Evolutionary conservation across 2,888 invertebrate genomes (phyloP).

Genomic region (Acanthosoma haemorrhoidale): DNA sequence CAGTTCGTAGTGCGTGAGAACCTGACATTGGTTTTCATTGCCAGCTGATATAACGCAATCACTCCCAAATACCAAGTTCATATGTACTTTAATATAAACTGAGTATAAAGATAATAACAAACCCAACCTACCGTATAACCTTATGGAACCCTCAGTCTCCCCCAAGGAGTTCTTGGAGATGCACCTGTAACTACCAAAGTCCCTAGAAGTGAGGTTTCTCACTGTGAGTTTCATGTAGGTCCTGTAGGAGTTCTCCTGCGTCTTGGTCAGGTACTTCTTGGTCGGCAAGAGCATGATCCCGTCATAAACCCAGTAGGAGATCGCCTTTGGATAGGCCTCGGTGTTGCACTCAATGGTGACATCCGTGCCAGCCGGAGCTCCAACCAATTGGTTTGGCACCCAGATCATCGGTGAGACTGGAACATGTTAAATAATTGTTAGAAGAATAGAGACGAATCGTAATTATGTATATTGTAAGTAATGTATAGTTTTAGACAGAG

Average conservation of each 20-base stretch:
- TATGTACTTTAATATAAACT: background rate
- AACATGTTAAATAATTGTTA: no score
- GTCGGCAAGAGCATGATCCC: conserved; percentile 84
- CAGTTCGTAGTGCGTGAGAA: no score
- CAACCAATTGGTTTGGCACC: conserved; percentile 89
- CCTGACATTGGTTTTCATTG: no score
- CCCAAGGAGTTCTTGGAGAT: conserved; percentile 90
- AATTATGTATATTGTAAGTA: no score
- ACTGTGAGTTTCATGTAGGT: conserved; percentile 86
- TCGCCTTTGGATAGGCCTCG: conserved; percentile 85
- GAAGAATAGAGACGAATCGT: no score
- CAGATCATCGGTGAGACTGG: conserved; percentile 90
- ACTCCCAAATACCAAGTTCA: no score
- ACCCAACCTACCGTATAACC: conserved; percentile 73
- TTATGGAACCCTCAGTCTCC: conserved; percentile 87
- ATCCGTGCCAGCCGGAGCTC: conserved; percentile 83
- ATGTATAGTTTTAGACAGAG: no score
- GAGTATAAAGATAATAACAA: background rate
- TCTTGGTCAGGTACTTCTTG: conserved; percentile 78
- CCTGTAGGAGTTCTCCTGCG: conserved; percentile 79
- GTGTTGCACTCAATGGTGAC: conserved; percentile 90
- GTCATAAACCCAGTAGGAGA: conserved; percentile 89
- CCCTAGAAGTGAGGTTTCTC: conserved; percentile 71
- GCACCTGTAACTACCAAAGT: conserved; percentile 88
- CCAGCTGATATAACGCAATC: no score